A percentile compares a stretch with the other conserved stretches of the same genome.
Evolutionary conservation across 1,140 invertebrate genomes (phyloP).

Genomic region (Globodera rostochiensis): DNA sequence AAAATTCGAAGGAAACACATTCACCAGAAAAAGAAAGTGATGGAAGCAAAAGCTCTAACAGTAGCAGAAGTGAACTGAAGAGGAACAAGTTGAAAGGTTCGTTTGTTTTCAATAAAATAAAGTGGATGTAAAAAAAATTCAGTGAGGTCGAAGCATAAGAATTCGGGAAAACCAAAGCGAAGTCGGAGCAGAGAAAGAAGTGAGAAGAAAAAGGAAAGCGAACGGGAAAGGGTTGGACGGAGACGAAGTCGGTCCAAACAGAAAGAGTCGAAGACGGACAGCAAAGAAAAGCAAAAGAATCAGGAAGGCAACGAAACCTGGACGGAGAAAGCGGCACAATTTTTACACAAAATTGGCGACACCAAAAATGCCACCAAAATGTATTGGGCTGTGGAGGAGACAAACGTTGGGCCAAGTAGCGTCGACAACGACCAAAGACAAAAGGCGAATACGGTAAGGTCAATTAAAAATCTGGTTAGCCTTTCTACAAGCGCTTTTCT

Average conservation of each 20-base stretch:
- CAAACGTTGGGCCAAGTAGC: not conserved
- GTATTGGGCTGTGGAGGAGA: not conserved
- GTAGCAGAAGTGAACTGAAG: slow-evolving; percentile 11
- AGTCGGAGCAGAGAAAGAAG: not conserved
- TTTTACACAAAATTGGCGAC: not conserved
- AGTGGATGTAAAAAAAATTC: not conserved
- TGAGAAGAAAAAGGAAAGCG: not conserved
- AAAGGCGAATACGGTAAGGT: not conserved
- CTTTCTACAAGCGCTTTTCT: no score
- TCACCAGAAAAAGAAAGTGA: not conserved
- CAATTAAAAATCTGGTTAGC: no score
- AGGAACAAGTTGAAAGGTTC: slow-evolving; percentile 3
- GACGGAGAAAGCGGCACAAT: slow-evolving; percentile 9
- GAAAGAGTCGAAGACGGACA: not conserved
- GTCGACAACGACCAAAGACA: not conserved
- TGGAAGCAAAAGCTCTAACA: not conserved
- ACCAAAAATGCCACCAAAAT: slow-evolving; percentile 11
- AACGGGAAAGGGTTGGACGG: not conserved
- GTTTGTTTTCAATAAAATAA: not conserved
- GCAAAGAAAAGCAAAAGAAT: not conserved
- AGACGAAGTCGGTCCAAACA: slow-evolving; percentile 17
- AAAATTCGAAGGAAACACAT: not conserved
- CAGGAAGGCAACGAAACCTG: not conserved
- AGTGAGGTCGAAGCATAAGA: not conserved
- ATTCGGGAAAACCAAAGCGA: not conserved